Conservation (phyloP, 2,113 vertebrate species). For the Dasyurus viverrinus region DNA sequence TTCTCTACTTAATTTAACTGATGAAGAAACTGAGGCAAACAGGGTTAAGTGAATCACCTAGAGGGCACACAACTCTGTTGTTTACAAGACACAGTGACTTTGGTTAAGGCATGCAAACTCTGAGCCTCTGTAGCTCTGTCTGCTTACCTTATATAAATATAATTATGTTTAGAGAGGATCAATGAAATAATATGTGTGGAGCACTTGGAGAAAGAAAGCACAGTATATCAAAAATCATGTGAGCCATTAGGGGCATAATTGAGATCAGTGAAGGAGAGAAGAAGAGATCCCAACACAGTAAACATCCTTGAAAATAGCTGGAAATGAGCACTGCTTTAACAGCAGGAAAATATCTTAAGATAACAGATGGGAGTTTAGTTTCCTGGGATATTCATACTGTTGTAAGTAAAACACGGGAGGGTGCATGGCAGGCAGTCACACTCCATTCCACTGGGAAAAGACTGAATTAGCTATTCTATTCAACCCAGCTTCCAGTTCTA, state of each 20-base stretch:
- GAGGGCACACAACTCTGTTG: not conserved
- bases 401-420: constrained; percentile 28
- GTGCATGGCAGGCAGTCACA: not conserved
- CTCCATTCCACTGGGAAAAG: constrained; percentile 20
- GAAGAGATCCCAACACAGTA: constrained; percentile 30
- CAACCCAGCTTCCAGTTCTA: constrained; percentile 30
- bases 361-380: constrained; percentile 50
- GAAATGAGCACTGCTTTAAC: constrained; percentile 39
- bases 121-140: not conserved
- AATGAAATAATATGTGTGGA: not conserved
- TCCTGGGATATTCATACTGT: constrained; percentile 53
- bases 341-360: constrained; percentile 37
- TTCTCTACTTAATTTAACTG: not conserved
- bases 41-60: not conserved
- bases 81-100: not conserved
- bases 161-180: not conserved
- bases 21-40: not conserved
- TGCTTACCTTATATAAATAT: not conserved
- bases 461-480: not conserved
- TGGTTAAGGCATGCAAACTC: not conserved
- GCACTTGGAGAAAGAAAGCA: not conserved
- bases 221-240: not conserved
- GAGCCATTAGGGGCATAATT: not conserved
- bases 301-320: constrained; percentile 52
- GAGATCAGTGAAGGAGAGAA: not conserved